Evolutionary conservation across 1,140 invertebrate genomes (phyloP).

Genomic region (Bombus polaris): DNA sequence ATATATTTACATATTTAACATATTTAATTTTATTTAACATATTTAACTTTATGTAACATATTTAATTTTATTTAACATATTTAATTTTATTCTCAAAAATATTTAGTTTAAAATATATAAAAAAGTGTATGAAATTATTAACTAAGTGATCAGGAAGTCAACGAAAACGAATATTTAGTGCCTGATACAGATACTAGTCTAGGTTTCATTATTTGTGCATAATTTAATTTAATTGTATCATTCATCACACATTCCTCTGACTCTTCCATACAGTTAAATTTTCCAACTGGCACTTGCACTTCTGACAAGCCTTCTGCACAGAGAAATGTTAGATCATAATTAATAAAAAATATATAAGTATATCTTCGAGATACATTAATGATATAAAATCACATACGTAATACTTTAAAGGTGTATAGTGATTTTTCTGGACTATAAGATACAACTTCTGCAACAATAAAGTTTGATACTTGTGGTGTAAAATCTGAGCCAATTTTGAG

Average conservation of each 20-base stretch:
- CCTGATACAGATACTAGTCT: neutral
- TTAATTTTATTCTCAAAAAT: neutral
- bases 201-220: constrained; percentile 84
- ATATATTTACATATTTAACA: no score
- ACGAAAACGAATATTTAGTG: rapidly evolving
- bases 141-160: neutral
- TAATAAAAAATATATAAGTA: neutral
- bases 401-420: constrained; percentile 60
- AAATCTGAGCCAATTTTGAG: constrained; percentile 69
- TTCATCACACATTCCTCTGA: constrained; percentile 76
- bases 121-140: neutral
- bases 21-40: no score
- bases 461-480: constrained; percentile 68
- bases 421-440: constrained; percentile 3
- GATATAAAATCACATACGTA: constrained; percentile 54
- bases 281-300: constrained; percentile 69
- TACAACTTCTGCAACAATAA: constrained; percentile 66
- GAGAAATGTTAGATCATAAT: constrained; percentile 3
- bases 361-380: neutral
- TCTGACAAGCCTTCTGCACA: constrained; percentile 60
- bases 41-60: no score
- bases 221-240: constrained; percentile 86
- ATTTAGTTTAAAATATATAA: neutral
- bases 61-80: neutral
- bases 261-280: constrained; percentile 63